A percentile compares a stretch with the other conserved stretches of the same genome.
phyloP scores from a whole-genome alignment of 1,140 invertebrate species.

The Adelges cooleyi region DNA sequence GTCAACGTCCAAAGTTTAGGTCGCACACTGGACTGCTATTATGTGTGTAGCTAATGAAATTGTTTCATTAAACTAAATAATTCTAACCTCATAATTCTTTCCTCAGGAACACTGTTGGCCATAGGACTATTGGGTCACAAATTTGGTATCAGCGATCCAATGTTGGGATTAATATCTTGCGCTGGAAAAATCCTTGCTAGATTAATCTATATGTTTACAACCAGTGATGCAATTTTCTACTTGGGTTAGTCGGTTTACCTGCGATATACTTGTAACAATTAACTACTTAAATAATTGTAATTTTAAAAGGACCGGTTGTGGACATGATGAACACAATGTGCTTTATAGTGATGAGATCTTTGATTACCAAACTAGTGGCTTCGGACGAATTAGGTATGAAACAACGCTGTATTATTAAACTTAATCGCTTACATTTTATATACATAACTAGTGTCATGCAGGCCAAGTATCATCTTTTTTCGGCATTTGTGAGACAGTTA shows the following conservation, averaged over 20 bases:
- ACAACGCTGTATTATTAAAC: too few relatives aligned
- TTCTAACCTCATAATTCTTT: too few relatives aligned
- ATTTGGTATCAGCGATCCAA: constrained; percentile 62
- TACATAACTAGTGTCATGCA: background rate
- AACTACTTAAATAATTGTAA: background rate
- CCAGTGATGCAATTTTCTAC: constrained; percentile 62
- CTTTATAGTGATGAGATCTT: constrained; percentile 66
- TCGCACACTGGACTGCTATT: too few relatives aligned
- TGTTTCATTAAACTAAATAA: too few relatives aligned
- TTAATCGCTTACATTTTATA: too few relatives aligned
- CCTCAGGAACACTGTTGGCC: constrained; percentile 57
- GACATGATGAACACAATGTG: constrained; percentile 67
- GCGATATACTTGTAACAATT: background rate
- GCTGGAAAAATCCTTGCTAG: constrained; percentile 64
- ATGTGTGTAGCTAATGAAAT: too few relatives aligned
- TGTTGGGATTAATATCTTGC: constrained; percentile 64
- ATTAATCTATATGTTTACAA: constrained; percentile 67
- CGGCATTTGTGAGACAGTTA: constrained; percentile 48
- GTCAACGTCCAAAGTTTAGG: too few relatives aligned
- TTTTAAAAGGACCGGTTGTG: constrained; percentile 56
- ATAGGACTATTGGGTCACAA: constrained; percentile 67
- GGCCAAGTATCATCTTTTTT: constrained; percentile 8
- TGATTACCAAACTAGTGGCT: constrained; percentile 62
- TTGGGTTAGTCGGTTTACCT: constrained; percentile 52
- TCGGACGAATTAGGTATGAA: constrained; percentile 53